Conservation (phyloP, 92 coral and sea anemone genomes). For the Meandrina meandrites region DNA sequence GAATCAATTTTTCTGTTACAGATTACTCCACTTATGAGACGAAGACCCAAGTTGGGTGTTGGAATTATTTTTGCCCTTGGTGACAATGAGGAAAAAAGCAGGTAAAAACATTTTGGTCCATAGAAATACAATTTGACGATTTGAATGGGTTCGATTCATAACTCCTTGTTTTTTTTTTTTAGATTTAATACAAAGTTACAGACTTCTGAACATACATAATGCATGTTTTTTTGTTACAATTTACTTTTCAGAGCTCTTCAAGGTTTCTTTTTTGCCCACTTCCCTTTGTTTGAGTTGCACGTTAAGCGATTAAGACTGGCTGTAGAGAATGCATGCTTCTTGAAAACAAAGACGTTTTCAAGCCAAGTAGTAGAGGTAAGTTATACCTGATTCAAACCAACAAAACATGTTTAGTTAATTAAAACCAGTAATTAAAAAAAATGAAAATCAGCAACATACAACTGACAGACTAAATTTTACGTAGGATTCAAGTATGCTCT, state of each 20-base stretch:
- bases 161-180: background rate
- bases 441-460: too few species aligned
- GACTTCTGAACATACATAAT: background rate
- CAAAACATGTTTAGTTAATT: too few species aligned
- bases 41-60: constrained; percentile 91
- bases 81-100: constrained; percentile 78
- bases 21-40: constrained; percentile 80
- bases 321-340: constrained; percentile 85
- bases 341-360: constrained; percentile 71
- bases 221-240: too few species aligned
- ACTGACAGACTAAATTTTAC: too few species aligned
- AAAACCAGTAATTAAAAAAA: too few species aligned
- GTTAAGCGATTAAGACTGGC: constrained; percentile 75
- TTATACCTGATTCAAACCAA: too few species aligned
- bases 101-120: constrained; percentile 34
- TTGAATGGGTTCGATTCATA: background rate
- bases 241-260: constrained; percentile 86
- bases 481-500: too few species aligned
- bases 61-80: constrained; percentile 85
- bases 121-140: background rate
- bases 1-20: background rate
- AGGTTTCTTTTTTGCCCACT: constrained; percentile 93
- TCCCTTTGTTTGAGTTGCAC: constrained; percentile 91
- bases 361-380: constrained; percentile 78
- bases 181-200: too few species aligned